A percentile compares a stretch with the other conserved stretches of the same genome.
phyloP scores from a whole-genome alignment of 37 sponge, comb jelly and placozoan species.

The Hexactinellida sp. region DNA sequence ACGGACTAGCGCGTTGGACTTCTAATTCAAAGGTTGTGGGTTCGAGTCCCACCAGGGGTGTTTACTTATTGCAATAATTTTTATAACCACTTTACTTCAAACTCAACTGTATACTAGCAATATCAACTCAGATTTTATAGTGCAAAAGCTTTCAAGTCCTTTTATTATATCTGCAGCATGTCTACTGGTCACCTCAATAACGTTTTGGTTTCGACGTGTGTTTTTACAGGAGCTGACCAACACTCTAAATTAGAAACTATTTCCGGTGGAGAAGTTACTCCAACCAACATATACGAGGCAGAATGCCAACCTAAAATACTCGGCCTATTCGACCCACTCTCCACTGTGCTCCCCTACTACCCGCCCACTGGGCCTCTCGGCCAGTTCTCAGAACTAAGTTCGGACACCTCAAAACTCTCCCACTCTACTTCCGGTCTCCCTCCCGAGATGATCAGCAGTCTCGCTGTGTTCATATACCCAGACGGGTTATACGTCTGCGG shows the following conservation, averaged over 20 bases:
- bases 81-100: too few relatives aligned
- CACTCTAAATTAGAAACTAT: not conserved
- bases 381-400: not conserved
- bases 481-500: not conserved
- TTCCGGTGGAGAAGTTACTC: not conserved
- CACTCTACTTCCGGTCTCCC: not conserved
- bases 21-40: constrained; percentile 95
- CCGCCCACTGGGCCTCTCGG: not conserved
- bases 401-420: not conserved
- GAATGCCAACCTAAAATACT: not conserved
- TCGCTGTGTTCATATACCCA: not conserved
- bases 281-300: not conserved
- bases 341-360: not conserved
- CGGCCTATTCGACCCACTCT: not conserved
- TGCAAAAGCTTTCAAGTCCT: too few relatives aligned
- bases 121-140: too few relatives aligned
- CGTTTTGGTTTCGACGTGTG: not conserved
- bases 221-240: not conserved
- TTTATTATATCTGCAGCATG: too few relatives aligned
- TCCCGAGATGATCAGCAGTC: not conserved
- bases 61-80: constrained; percentile 25
- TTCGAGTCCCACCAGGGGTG: constrained; percentile 91
- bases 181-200: not conserved
- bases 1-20: constrained; percentile 93
- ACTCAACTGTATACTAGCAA: too few relatives aligned